These are phyloP conservation scores for Isoperla grammatica DNA, from an alignment of 2,888 invertebrate genomes.

Conservation along the genomic window DNA sequence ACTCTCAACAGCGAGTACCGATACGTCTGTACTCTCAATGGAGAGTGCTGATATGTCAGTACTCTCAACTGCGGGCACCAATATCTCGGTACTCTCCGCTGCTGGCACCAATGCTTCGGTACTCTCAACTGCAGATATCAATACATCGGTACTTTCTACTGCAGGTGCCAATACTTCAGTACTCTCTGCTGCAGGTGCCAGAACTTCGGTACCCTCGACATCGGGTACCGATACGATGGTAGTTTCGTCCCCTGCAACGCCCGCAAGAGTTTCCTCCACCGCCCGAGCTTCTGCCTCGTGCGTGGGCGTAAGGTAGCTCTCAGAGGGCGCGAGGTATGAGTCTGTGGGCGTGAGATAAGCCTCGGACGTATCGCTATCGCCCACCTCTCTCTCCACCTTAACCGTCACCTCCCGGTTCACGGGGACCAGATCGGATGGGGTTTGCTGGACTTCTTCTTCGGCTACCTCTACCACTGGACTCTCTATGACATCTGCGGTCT, in stretches of 20 bases:
- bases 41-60: no score
- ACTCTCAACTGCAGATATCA: no score
- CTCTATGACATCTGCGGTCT: not conserved
- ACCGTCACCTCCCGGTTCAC: slow-evolving; percentile 26
- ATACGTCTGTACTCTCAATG: no score
- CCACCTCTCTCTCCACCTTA: slow-evolving; percentile 52
- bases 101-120: not conserved
- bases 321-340: slow-evolving; percentile 16
- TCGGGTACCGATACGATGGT: not conserved
- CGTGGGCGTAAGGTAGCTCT: no score
- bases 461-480: not conserved
- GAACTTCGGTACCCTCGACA: not conserved
- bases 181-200: not conserved
- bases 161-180: no score
- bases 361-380: slow-evolving; percentile 63
- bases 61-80: no score
- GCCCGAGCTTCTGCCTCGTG: slow-evolving; percentile 29
- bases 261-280: not conserved
- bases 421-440: not conserved
- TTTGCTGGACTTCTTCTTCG: not conserved
- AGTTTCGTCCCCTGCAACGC: not conserved
- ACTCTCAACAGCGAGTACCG: no score
- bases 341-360: slow-evolving; percentile 64
- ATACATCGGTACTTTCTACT: no score
- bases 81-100: not conserved